Percentiles rank a stretch among this genome's conserved stretches.
phyloP scores from a whole-genome alignment of 2,888 invertebrate species.

The Dynastes grantii region DNA sequence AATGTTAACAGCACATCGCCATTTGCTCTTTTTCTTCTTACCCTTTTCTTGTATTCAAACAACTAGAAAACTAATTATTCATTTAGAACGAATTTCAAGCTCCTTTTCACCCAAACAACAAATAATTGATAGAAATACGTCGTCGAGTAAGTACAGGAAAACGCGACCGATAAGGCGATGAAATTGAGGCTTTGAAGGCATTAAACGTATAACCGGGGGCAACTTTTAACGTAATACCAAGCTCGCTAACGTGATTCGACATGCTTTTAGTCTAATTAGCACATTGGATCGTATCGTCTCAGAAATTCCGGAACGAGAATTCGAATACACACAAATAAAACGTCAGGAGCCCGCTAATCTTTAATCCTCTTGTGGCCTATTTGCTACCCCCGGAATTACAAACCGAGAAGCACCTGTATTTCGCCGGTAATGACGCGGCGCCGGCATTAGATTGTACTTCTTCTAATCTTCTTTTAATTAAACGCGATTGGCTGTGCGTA shows the following conservation, averaged over 20 bases:
- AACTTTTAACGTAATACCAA: neutral
- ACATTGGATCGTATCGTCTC: slow-evolving; percentile 8
- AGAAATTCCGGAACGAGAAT: neutral
- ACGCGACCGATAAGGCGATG: neutral
- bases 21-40: no score
- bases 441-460: neutral
- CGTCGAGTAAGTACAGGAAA: no score
- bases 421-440: neutral
- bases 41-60: no score
- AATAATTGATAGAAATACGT: no score
- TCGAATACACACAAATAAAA: slow-evolving; percentile 28
- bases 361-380: slow-evolving; percentile 39
- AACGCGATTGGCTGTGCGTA: neutral
- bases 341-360: slow-evolving; percentile 31
- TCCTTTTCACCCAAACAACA: no score
- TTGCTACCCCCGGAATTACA: slow-evolving; percentile 15
- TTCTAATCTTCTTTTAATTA: slow-evolving; percentile 23
- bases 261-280: slow-evolving; percentile 27
- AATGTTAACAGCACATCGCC: no score
- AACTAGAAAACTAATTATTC: no score
- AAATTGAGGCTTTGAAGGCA: neutral
- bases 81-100: no score
- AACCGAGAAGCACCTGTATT: slow-evolving; percentile 29
- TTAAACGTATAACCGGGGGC: neutral
- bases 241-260: neutral